Conservation (phyloP, 2,113 vertebrate genomes). For the Pelmatolapia mariae region DNA sequence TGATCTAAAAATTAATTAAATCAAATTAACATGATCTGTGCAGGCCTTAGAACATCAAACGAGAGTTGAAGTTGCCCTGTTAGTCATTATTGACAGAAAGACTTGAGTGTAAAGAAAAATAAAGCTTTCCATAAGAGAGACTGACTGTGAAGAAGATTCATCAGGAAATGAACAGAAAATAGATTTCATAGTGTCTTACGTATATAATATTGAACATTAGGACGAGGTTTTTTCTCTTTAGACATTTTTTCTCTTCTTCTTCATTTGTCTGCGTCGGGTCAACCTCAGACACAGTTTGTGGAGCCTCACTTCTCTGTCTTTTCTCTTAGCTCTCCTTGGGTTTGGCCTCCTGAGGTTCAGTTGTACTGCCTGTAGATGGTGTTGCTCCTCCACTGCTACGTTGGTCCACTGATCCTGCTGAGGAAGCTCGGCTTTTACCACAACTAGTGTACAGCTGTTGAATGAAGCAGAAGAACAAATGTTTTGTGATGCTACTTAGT, state of each 20-base stretch:
- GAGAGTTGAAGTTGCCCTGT: neutral
- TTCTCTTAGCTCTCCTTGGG: conserved; percentile 25
- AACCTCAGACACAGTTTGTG: conserved; percentile 60
- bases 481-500: neutral
- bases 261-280: neutral
- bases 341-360: conserved; percentile 39
- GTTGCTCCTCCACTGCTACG: neutral
- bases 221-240: neutral
- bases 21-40: neutral
- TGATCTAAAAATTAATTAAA: neutral
- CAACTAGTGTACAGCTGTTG: conserved; percentile 25
- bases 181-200: neutral
- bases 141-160: neutral
- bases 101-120: neutral
- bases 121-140: neutral
- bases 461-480: neutral
- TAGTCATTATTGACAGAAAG: neutral
- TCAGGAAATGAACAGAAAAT: neutral
- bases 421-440: conserved; percentile 11
- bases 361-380: conserved; percentile 32
- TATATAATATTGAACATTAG: neutral
- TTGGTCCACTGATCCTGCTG: neutral
- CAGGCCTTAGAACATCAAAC: neutral
- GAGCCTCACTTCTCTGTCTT: conserved; percentile 24
- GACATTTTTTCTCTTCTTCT: neutral